These are phyloP conservation scores for Aurelia aurita DNA, from an alignment of 30 jellyfish, hydroid and myxozoan species.

Conservation along the genomic window DNA sequence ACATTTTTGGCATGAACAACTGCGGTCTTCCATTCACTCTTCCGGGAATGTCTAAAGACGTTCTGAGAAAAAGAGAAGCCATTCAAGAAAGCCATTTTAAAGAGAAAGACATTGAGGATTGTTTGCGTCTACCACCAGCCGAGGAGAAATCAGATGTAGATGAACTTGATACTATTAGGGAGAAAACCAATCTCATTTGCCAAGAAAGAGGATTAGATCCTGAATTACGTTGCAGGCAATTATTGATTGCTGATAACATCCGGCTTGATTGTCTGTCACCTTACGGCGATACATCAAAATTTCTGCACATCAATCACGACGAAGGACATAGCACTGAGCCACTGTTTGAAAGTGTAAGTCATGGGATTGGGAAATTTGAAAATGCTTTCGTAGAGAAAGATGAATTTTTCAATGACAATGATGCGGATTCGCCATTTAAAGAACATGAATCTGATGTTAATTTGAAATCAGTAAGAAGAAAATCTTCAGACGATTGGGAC, in stretches of 20 bases:
- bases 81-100: slow-evolving; percentile 8
- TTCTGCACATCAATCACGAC: slow-evolving; percentile 9
- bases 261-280: slow-evolving; percentile 53
- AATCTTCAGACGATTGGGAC: slow-evolving; percentile 34
- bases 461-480: slow-evolving; percentile 1
- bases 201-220: background rate
- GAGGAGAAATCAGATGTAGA: slow-evolving; percentile 10
- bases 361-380: background rate
- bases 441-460: slow-evolving; percentile 17
- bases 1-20: slow-evolving; percentile 26
- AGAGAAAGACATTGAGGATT: slow-evolving; percentile 47
- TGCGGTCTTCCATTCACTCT: slow-evolving; percentile 44
- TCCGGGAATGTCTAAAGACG: slow-evolving; percentile 60
- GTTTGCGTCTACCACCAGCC: slow-evolving; percentile 53
- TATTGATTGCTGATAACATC: background rate
- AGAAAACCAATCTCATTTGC: background rate
- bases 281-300: slow-evolving; percentile 45
- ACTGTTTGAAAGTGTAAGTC: background rate
- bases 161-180: slow-evolving; percentile 10
- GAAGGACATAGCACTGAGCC: slow-evolving; percentile 14
- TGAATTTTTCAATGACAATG: slow-evolving; percentile 21
- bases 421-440: slow-evolving; percentile 22
- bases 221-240: slow-evolving; percentile 28
- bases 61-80: slow-evolving; percentile 26
- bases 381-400: slow-evolving; percentile 10